Percentiles rank a stretch among this genome's conserved stretches.
These are phyloP conservation scores for Malacosoma neustria DNA, from an alignment of 2,888 invertebrate species.

Conservation along the genomic window DNA sequence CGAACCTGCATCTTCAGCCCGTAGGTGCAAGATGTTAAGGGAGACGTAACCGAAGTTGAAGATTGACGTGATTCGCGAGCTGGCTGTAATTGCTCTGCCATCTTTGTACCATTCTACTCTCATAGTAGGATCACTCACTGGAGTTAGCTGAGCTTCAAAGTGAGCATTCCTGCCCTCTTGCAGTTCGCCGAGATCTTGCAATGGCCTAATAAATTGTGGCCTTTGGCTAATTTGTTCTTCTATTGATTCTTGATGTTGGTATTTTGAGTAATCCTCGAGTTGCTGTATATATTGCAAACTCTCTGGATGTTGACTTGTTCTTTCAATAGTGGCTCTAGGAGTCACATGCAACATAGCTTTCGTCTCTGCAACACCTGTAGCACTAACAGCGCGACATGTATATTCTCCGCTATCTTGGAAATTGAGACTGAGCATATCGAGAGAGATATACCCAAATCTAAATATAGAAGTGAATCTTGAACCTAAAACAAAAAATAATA, in stretches of 20 bases:
- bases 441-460: slow-evolving; percentile 97
- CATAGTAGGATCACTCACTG: slow-evolving; percentile 95
- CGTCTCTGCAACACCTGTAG: slow-evolving; percentile 90
- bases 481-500: slow-evolving; percentile 73
- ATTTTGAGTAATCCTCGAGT: slow-evolving; percentile 91
- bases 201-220: slow-evolving; percentile 91
- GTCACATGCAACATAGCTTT: slow-evolving; percentile 87
- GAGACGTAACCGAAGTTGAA: slow-evolving; percentile 99
- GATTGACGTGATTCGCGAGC: slow-evolving; percentile 97
- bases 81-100: slow-evolving; percentile 95
- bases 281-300: slow-evolving; percentile 93
- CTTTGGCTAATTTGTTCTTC: slow-evolving; percentile 87
- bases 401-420: slow-evolving; percentile 93
- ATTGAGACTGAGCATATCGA: slow-evolving; percentile 91
- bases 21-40: slow-evolving; percentile 98
- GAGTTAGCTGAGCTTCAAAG: slow-evolving; percentile 93
- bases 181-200: slow-evolving; percentile 89
- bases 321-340: slow-evolving; percentile 88
- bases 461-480: slow-evolving; percentile 96
- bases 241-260: slow-evolving; percentile 88
- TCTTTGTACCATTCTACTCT: slow-evolving; percentile 97
- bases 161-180: slow-evolving; percentile 94
- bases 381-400: slow-evolving; percentile 89
- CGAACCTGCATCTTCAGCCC: slow-evolving; percentile 97
- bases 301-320: slow-evolving; percentile 92